These are phyloP conservation scores for Lagopus muta DNA, from an alignment of 2,113 vertebrate genomes.

Conservation along the genomic window DNA sequence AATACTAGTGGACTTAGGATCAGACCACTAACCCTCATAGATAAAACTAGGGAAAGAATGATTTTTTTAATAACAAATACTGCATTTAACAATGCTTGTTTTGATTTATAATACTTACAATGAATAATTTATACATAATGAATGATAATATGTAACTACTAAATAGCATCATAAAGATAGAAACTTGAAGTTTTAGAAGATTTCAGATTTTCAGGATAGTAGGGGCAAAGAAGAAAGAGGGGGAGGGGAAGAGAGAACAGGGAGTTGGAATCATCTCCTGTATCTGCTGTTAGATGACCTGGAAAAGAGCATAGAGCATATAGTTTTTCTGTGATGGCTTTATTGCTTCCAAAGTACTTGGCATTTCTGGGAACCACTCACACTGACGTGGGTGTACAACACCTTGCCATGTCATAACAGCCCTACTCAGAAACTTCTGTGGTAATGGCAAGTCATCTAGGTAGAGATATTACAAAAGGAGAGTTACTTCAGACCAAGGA, in stretches of 20 bases:
- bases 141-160: background rate
- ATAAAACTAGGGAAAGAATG: background rate
- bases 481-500: background rate
- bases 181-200: background rate
- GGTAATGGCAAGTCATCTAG: background rate
- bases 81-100: background rate
- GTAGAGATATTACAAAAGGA: background rate
- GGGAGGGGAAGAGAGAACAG: too few relatives aligned
- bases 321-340: background rate
- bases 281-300: background rate
- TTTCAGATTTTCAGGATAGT: background rate
- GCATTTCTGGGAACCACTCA: background rate
- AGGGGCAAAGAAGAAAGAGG: background rate
- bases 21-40: background rate
- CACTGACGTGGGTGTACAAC: background rate
- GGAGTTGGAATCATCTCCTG: background rate
- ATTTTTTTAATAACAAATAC: background rate
- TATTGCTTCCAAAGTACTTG: background rate
- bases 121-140: background rate
- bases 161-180: background rate
- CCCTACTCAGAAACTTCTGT: background rate
- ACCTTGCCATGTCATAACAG: background rate
- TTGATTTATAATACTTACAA: background rate
- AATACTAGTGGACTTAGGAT: background rate
- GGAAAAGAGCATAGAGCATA: background rate